These are phyloP conservation scores for Darevskia nairensis DNA, from an alignment of 2,797 vertebrate species.

Conservation along the genomic window DNA sequence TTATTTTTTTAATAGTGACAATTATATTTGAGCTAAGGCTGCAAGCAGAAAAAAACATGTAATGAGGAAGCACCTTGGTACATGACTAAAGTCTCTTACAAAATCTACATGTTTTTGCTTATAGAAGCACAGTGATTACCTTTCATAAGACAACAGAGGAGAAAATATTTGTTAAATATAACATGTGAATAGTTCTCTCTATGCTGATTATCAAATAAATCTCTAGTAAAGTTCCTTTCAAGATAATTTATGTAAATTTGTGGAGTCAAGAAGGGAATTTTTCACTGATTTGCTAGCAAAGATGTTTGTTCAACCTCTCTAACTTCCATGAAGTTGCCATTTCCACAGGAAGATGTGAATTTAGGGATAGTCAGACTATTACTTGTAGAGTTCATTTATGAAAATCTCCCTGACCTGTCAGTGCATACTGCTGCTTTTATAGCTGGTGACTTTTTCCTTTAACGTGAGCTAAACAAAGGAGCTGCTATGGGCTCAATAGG, in stretches of 20 bases:
- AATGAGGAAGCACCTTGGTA: constrained; percentile 29
- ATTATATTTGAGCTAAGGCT: constrained; percentile 1
- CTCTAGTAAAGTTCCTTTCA: not conserved
- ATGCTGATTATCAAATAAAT: not conserved
- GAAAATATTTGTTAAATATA: not conserved
- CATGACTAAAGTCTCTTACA: constrained; percentile 2
- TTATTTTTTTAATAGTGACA: not conserved
- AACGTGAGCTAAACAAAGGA: not conserved
- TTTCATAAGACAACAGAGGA: constrained; percentile 28
- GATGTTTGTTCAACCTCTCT: not conserved
- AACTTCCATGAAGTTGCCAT: not conserved
- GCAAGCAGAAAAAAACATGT: not conserved
- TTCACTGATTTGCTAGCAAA: not conserved
- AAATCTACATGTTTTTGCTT: constrained; percentile 15
- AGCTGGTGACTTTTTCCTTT: not conserved
- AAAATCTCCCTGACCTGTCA: not conserved
- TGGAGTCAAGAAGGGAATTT: not conserved
- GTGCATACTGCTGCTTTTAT: not conserved
- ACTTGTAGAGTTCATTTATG: not conserved
- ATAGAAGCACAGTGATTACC: not conserved
- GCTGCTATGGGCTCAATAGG: not conserved
- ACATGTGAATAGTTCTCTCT: not conserved
- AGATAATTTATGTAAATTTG: not conserved
- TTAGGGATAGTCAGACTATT: not conserved
- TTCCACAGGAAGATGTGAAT: not conserved